Conservation (phyloP, 2,797 vertebrate species). For the Phoebastria nigripes region DNA sequence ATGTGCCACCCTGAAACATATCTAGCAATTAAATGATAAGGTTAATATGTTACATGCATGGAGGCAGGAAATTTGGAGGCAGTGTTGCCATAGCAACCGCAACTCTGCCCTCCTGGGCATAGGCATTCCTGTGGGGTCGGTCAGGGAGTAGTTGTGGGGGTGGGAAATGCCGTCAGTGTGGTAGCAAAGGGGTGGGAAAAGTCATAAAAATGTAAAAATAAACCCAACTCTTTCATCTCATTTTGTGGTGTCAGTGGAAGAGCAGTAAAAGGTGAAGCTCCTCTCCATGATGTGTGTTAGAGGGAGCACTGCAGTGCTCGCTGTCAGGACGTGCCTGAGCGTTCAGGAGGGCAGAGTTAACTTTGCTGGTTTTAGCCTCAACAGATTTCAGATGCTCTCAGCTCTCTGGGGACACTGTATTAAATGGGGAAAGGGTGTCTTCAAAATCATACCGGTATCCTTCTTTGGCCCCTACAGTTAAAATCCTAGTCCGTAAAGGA, state of each 20-base stretch:
- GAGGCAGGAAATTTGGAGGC: constrained; percentile 16
- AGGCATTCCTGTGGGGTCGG: constrained; percentile 7
- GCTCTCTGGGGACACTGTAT: background rate
- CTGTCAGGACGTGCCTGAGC: background rate
- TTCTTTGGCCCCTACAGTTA: background rate
- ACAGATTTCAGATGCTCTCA: background rate
- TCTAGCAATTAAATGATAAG: constrained; percentile 44
- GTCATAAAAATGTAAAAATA: constrained; percentile 47
- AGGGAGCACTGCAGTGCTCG: fast-evolving
- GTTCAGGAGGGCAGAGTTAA: background rate
- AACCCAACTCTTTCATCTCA: background rate
- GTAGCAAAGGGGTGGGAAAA: constrained; percentile 1
- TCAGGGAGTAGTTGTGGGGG: background rate
- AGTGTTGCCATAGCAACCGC: constrained; percentile 22
- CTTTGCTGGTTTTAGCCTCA: background rate
- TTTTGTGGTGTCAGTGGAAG: background rate
- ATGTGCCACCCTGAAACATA: constrained; percentile 13
- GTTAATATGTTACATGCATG: constrained; percentile 17
- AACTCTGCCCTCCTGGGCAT: constrained; percentile 21
- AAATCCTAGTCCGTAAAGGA: background rate
- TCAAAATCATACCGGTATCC: background rate
- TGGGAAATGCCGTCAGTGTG: background rate
- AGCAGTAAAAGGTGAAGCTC: constrained; percentile 32
- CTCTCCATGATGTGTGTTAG: background rate
- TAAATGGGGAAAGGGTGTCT: background rate